These are phyloP conservation scores for Zaprionus camerounensis DNA, from an alignment of 1,140 invertebrate genomes.

Conservation along the genomic window DNA sequence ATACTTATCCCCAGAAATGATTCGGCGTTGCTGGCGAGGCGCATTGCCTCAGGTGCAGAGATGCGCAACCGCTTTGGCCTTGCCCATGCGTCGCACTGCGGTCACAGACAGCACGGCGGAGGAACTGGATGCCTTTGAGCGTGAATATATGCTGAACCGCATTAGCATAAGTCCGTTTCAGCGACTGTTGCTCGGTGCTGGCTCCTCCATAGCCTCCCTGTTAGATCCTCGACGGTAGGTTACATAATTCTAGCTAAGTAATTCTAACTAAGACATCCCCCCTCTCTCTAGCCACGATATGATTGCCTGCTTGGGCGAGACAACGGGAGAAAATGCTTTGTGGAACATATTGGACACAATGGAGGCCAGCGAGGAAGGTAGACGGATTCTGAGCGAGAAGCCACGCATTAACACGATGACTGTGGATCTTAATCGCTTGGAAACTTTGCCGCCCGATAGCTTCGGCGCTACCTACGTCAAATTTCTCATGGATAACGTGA, in stretches of 20 bases:
- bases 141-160: conserved; percentile 86
- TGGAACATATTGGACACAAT: conserved; percentile 88
- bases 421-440: conserved; percentile 90
- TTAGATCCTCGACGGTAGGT: conserved; percentile 87
- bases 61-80: not conserved
- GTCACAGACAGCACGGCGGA: conserved; percentile 39
- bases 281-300: conserved; percentile 90
- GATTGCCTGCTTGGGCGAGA: conserved; percentile 97
- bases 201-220: conserved; percentile 91
- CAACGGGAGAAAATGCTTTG: conserved; percentile 91
- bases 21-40: conserved; percentile 53
- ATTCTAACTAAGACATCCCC: not conserved
- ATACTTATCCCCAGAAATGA: conserved; percentile 51
- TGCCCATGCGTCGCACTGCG: conserved; percentile 19
- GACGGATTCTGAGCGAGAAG: conserved; percentile 89
- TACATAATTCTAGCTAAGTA: not conserved
- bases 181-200: conserved; percentile 89
- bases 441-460: conserved; percentile 90
- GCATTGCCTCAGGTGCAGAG: conserved; percentile 17
- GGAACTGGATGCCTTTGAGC: conserved; percentile 65
- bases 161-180: conserved; percentile 91
- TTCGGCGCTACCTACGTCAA: conserved; percentile 93
- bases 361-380: conserved; percentile 88
- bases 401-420: conserved; percentile 95
- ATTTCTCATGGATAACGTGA: conserved; percentile 92